Percentiles rank a stretch among this genome's conserved stretches.
phyloP scores from a whole-genome alignment of 2,113 vertebrate genomes.

The Calidris pygmaea region DNA sequence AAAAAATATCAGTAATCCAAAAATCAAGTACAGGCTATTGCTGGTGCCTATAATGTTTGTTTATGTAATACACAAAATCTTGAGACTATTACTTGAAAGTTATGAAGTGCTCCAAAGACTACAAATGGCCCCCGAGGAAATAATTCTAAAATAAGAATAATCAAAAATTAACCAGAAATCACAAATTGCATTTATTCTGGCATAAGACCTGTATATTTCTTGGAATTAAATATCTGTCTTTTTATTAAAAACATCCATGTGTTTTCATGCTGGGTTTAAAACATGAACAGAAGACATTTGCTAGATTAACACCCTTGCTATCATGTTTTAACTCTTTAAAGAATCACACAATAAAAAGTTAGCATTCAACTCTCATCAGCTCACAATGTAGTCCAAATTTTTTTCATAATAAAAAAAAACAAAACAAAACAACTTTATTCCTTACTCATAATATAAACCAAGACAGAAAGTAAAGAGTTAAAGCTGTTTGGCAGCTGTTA shows the following conservation, averaged over 20 bases:
- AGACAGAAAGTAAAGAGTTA: conserved; percentile 7
- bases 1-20: background rate
- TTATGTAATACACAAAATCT: conserved; percentile 15
- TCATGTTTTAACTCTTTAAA: conserved; percentile 37
- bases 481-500: conserved; percentile 22
- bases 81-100: background rate
- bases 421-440: background rate
- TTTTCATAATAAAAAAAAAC: background rate
- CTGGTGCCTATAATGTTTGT: background rate
- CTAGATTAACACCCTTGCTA: conserved; percentile 46
- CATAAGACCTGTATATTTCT: background rate
- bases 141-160: conserved; percentile 33
- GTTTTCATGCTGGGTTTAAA: conserved; percentile 13
- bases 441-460: background rate
- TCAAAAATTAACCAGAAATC: conserved; percentile 47
- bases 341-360: background rate
- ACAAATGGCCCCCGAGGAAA: background rate
- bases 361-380: conserved; percentile 26
- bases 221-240: conserved; percentile 36
- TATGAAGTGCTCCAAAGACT: background rate
- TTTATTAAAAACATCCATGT: conserved; percentile 38
- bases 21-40: background rate
- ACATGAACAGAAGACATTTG: background rate
- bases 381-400: background rate
- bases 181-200: conserved; percentile 37